These are phyloP conservation scores for Emydura subglobosa DNA, from an alignment of 2,113 vertebrate species.

Conservation along the genomic window DNA sequence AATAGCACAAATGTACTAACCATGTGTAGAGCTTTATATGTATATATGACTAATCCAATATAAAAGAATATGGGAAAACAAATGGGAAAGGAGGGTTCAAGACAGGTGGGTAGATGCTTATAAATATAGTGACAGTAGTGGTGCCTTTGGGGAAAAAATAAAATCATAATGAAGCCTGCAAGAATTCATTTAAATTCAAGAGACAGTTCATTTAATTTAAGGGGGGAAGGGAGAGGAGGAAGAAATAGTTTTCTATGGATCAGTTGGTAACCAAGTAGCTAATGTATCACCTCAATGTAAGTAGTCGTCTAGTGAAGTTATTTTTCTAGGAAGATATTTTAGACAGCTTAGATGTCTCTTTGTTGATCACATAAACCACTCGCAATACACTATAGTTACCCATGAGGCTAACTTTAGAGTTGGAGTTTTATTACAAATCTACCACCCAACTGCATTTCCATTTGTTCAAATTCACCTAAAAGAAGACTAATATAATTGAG, in stretches of 20 bases:
- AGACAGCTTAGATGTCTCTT: not conserved
- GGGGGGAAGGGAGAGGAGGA: not conserved
- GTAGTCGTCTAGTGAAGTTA: not conserved
- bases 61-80: not conserved
- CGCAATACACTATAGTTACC: conserved; percentile 26
- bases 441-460: conserved; percentile 63
- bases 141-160: not conserved
- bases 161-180: not conserved
- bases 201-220: not conserved
- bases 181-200: not conserved
- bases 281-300: not conserved
- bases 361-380: conserved; percentile 44
- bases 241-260: not conserved
- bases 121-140: not conserved
- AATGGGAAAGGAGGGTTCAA: not conserved
- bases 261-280: not conserved
- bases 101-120: not conserved
- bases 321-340: conserved; percentile 44
- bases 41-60: not conserved
- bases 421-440: conserved; percentile 77
- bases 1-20: not conserved
- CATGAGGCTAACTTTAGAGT: conserved; percentile 49
- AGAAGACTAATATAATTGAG: conserved; percentile 54
- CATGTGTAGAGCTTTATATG: not conserved
- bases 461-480: conserved; percentile 68